These are phyloP conservation scores for Lophius americanus DNA, from an alignment of 2,797 vertebrate species.

Conservation along the genomic window DNA sequence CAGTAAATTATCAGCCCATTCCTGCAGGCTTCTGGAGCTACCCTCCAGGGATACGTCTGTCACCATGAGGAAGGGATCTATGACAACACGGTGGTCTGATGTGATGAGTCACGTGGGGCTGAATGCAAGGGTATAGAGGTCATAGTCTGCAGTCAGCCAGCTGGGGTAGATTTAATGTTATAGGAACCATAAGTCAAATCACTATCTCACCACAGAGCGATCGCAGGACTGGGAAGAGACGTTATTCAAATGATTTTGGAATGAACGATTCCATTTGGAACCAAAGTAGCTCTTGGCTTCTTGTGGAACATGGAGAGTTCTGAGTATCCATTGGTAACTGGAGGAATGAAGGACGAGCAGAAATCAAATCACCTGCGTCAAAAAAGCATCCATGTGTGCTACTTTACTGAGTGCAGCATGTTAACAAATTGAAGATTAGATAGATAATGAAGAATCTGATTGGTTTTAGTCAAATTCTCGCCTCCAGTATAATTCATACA, in stretches of 20 bases:
- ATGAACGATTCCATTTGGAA: not conserved
- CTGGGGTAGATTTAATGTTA: conserved; percentile 17
- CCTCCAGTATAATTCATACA: conserved; percentile 1
- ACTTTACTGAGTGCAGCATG: conserved; percentile 39
- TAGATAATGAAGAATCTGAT: not conserved
- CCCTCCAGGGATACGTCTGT: conserved; percentile 40
- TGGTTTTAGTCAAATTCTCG: not conserved
- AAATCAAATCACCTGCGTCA: conserved; percentile 17
- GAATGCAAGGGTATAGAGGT: conserved; percentile 44
- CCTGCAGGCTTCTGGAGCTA: conserved; percentile 22
- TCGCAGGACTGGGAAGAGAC: not conserved
- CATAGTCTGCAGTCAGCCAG: conserved; percentile 15
- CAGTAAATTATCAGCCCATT: conserved; percentile 17
- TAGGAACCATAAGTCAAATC: conserved; percentile 7
- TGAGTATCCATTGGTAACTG: conserved; percentile 41
- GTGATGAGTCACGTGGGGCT: conserved; percentile 32
- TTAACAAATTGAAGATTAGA: not conserved
- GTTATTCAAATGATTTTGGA: conserved; percentile 4
- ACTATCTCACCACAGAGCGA: not conserved
- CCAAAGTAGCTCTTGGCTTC: conserved; percentile 64
- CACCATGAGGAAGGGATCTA: conserved; percentile 59
- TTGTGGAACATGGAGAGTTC: conserved; percentile 68
- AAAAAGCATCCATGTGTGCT: conserved; percentile 15
- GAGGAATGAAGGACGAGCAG: conserved; percentile 41
- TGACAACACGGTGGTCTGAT: conserved; percentile 47